These are phyloP conservation scores for Trilocha varians DNA, from an alignment of 2,888 invertebrate genomes.

Conservation along the genomic window DNA sequence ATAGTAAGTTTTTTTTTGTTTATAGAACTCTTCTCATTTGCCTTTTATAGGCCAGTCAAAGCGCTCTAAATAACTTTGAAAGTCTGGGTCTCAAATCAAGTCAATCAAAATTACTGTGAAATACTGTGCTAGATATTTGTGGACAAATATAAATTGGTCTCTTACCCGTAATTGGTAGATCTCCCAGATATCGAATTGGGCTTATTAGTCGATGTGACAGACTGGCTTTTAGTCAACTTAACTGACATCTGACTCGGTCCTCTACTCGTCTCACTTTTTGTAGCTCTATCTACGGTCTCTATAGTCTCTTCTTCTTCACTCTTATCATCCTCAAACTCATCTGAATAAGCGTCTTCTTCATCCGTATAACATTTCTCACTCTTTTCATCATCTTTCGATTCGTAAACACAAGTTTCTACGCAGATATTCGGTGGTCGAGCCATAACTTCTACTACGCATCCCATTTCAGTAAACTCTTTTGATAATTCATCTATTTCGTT, in stretches of 20 bases:
- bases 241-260: slow-evolving; percentile 25
- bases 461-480: slow-evolving; percentile 60
- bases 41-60: no score
- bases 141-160: not conserved
- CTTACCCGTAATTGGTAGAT: slow-evolving; percentile 53
- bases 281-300: slow-evolving; percentile 20
- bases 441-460: slow-evolving; percentile 57
- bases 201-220: slow-evolving; percentile 37
- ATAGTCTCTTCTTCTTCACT: slow-evolving; percentile 37
- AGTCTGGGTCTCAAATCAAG: not conserved
- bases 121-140: not conserved
- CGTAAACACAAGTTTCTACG: slow-evolving; percentile 53
- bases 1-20: no score
- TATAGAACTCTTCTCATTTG: no score
- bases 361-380: slow-evolving; percentile 19
- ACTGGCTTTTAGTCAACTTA: slow-evolving; percentile 48
- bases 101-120: not conserved
- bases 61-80: no score
- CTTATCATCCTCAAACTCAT: slow-evolving; percentile 62
- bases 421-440: slow-evolving; percentile 59
- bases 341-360: slow-evolving; percentile 56
- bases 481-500: slow-evolving; percentile 62
- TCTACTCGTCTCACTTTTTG: slow-evolving; percentile 20
- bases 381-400: slow-evolving; percentile 35
- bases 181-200: slow-evolving; percentile 42